These are phyloP conservation scores for Amblyraja radiata DNA, from an alignment of 2,797 vertebrate genomes.

Conservation along the genomic window DNA sequence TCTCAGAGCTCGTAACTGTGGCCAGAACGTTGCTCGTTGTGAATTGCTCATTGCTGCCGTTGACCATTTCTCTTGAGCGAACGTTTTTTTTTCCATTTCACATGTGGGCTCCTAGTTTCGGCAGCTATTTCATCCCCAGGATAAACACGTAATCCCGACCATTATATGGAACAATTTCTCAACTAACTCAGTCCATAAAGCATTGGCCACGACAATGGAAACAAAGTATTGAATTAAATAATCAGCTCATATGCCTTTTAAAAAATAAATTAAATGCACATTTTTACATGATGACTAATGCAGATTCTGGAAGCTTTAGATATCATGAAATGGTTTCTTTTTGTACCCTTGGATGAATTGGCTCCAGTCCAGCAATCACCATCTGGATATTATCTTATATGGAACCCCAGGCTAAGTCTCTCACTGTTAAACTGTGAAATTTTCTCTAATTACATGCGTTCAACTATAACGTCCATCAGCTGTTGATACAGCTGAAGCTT, in stretches of 20 bases:
- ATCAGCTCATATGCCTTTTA: not conserved
- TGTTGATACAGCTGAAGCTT: constrained; percentile 1
- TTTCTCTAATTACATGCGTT: constrained; percentile 22
- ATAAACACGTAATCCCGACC: not conserved
- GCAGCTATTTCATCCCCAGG: not conserved
- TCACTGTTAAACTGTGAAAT: constrained; percentile 18
- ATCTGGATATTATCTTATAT: constrained; percentile 1
- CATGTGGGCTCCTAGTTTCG: not conserved
- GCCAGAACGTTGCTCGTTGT: not conserved
- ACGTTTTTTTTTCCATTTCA: not conserved
- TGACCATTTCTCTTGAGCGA: not conserved
- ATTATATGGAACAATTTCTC: not conserved
- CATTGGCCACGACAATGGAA: not conserved
- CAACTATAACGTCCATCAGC: constrained; percentile 8
- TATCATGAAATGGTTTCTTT: not conserved
- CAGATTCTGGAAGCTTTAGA: not conserved
- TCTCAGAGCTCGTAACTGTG: not conserved
- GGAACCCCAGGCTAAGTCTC: not conserved
- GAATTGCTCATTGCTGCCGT: not conserved
- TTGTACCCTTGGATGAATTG: not conserved
- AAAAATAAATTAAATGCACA: not conserved
- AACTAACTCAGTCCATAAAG: not conserved
- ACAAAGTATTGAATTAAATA: constrained; percentile 13
- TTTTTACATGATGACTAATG: not conserved
- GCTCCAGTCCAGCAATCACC: not conserved